These are phyloP conservation scores for Cataglyphis livida DNA, from an alignment of 2,888 invertebrate genomes.

Conservation along the genomic window DNA sequence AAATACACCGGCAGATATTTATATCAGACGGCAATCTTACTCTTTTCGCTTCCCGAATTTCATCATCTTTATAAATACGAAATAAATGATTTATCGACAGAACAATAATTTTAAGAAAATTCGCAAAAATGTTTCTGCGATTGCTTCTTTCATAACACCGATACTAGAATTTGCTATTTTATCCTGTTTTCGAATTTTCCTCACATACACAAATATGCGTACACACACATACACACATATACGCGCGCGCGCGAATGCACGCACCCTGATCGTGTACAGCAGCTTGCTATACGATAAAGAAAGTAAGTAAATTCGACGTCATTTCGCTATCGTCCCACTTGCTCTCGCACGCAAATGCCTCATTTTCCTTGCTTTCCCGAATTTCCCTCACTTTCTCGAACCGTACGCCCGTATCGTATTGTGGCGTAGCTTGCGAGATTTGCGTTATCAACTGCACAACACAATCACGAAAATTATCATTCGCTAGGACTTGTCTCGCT, in stretches of 20 bases:
- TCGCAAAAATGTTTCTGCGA: background rate
- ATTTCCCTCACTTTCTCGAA: constrained; percentile 6
- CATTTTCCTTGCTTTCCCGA: background rate
- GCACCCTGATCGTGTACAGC: background rate
- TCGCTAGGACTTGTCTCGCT: background rate
- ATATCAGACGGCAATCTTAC: background rate
- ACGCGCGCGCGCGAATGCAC: background rate
- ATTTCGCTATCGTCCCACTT: background rate
- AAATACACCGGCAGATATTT: background rate
- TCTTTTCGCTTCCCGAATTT: background rate
- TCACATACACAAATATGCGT: background rate
- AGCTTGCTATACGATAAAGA: background rate
- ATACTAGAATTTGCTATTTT: background rate
- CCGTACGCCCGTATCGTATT: background rate
- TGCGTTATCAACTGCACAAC: background rate
- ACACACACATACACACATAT: background rate
- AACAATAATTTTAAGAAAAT: background rate
- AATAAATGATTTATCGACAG: background rate
- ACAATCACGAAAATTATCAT: background rate
- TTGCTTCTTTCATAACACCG: background rate
- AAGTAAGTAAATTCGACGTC: constrained; percentile 9
- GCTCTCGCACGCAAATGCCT: background rate
- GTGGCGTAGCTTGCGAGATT: background rate
- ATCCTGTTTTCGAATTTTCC: background rate
- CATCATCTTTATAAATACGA: background rate